Percentiles rank a stretch among this genome's conserved stretches.
Conservation (phyloP, 2,797 vertebrate genomes). For the Bryconaethiops microstoma region DNA sequence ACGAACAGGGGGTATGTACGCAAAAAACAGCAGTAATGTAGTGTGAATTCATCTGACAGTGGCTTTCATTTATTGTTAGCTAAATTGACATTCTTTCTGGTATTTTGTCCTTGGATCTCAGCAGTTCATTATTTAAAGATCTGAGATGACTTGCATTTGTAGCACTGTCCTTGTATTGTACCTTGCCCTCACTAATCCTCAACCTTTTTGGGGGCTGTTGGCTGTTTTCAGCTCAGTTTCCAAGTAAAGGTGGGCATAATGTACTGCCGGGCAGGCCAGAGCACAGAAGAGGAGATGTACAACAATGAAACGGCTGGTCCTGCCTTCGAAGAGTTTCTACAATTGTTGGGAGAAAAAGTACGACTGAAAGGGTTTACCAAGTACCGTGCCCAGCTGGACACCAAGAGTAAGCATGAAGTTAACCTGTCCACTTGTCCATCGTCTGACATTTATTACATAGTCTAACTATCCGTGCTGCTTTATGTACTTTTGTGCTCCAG, state of each 20-base stretch:
- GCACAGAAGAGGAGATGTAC: slow-evolving; percentile 98
- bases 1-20: slow-evolving; percentile 90
- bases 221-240: slow-evolving; percentile 86
- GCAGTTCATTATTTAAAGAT: background rate
- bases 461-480: too few relatives aligned
- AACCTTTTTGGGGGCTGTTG: background rate
- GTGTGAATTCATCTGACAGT: background rate
- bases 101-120: background rate
- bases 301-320: slow-evolving; percentile 93
- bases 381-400: slow-evolving; percentile 96
- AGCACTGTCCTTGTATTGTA: background rate
- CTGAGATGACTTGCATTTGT: slow-evolving; percentile 11
- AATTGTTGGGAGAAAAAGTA: slow-evolving; percentile 94
- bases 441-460: background rate
- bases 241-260: slow-evolving; percentile 97
- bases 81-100: background rate
- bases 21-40: background rate
- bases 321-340: slow-evolving; percentile 94
- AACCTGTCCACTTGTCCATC: background rate
- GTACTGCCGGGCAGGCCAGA: slow-evolving; percentile 95
- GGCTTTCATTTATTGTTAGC: background rate
- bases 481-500: too few relatives aligned
- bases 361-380: slow-evolving; percentile 96
- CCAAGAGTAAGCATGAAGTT: slow-evolving; percentile 83
- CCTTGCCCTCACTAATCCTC: background rate